These are phyloP conservation scores for Eilema griseolum DNA, from an alignment of 2,888 invertebrate genomes.

Conservation along the genomic window DNA sequence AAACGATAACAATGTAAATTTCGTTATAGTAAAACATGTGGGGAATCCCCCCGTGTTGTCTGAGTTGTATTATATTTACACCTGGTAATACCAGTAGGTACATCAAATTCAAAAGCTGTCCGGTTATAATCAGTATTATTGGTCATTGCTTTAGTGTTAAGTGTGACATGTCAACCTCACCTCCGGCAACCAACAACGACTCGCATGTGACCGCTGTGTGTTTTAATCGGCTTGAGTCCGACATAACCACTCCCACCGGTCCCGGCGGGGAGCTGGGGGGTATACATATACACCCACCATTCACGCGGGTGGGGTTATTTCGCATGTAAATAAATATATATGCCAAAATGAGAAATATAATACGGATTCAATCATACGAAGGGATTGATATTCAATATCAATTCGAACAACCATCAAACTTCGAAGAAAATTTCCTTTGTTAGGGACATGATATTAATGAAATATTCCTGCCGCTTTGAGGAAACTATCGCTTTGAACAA, in stretches of 20 bases:
- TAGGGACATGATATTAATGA: neutral
- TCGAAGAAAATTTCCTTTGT: neutral
- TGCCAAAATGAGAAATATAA: slow-evolving; percentile 32
- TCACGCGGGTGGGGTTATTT: too few relatives aligned
- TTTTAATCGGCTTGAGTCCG: too few relatives aligned
- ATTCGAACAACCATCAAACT: slow-evolving; percentile 6
- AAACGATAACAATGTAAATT: neutral
- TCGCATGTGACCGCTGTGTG: too few relatives aligned
- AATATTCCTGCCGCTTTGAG: neutral
- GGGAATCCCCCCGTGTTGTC: slow-evolving; percentile 10
- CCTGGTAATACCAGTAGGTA: slow-evolving; percentile 13
- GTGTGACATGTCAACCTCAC: slow-evolving; percentile 34
- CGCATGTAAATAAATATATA: too few relatives aligned
- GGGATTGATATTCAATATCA: neutral
- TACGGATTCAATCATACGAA: neutral
- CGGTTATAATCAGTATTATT: slow-evolving; percentile 39
- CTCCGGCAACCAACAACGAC: too few relatives aligned
- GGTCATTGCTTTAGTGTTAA: slow-evolving; percentile 39
- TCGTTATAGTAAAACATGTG: neutral
- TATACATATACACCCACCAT: too few relatives aligned
- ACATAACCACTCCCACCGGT: too few relatives aligned
- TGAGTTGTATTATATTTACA: slow-evolving; percentile 4
- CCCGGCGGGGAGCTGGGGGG: too few relatives aligned
- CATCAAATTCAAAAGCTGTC: slow-evolving; percentile 35
- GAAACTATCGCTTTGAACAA: neutral